Conservation (phyloP, 1,140 invertebrate species). For the Drosophila leontia region DNA sequence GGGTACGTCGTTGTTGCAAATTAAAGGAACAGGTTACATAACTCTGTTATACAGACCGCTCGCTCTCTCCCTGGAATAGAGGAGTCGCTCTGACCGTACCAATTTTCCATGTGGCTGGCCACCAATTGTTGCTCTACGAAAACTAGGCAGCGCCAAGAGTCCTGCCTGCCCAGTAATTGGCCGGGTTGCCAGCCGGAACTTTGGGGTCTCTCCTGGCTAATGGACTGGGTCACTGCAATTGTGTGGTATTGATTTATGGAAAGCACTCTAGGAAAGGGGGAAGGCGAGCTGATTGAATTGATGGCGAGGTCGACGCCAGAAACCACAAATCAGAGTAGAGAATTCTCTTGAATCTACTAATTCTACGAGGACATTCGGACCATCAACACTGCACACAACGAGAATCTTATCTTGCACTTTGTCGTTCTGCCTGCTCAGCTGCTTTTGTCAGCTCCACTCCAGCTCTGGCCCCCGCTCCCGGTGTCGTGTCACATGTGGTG, state of each 20-base stretch:
- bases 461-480: not conserved
- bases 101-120: conserved; percentile 69
- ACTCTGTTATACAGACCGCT: conserved; percentile 1
- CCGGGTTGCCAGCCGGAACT: conserved; percentile 18
- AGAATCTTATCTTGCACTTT: conserved; percentile 44
- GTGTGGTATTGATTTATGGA: conserved; percentile 65
- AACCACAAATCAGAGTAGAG: conserved; percentile 10
- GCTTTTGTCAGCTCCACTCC: conserved; percentile 19
- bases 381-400: conserved; percentile 12
- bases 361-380: not conserved
- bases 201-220: conserved; percentile 25
- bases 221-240: conserved; percentile 59
- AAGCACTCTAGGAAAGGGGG: conserved; percentile 1
- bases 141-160: conserved; percentile 21
- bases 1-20: conserved; percentile 51
- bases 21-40: conserved; percentile 44
- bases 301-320: conserved; percentile 16
- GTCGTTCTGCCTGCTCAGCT: conserved; percentile 45
- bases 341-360: conserved; percentile 2
- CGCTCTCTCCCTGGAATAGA: not conserved
- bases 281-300: conserved; percentile 50
- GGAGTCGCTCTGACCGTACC: conserved; percentile 12
- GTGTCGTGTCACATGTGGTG: conserved; percentile 15
- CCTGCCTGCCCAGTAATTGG: conserved; percentile 46
- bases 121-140: conserved; percentile 58